Base-by-base conservation (phyloP, 2,113 vertebrate species). In the Aphyosemion australe region DNA sequence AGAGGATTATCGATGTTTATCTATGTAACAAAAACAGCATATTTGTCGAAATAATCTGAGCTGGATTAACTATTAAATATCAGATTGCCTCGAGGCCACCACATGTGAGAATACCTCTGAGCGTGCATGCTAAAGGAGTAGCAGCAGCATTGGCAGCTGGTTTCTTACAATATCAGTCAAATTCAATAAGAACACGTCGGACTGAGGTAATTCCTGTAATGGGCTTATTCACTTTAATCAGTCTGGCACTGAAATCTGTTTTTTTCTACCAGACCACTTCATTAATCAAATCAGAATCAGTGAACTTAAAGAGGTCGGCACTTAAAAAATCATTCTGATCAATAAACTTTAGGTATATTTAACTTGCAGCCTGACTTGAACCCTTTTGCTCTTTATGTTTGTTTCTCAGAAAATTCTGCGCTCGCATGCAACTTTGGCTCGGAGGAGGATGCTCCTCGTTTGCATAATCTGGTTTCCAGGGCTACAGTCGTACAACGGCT, bases 211-310 rank as follows among this genome's bases (percentile, higher is more conserved):
- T 66, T 45, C 61, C 19, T 71, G 31, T 57, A 55, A 80, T 48
- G 59, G 55, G 65, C 48, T 72, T 47, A 32, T 64, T 68, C 70
- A 79, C 71, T 61, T 55, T 39, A 78, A 62, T 74, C 58, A 21
- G 48, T 61, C 63, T 32, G 4, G 66, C 48, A 72, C 39, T 54
- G 10, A 74, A 77, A 80, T 3, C 61, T 26, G 34, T 37, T 71
- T 83, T 69, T 65, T 68, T 58, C 61, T 42, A 72, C 57, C 1
- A 55, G 79, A 53, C 66, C 69, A 71, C 67, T 67, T 69, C 60
- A 64, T 77, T 77, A 88, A 88, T 85, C 80, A 71, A 78, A 85
- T 84, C 62, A 72, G 72, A 79, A 84, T 77, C 70, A 61, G 68
- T 65, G 70, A 74, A 59, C 70, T 69, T 26, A 54, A 62, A 80